Percentiles rank a stretch among this genome's conserved stretches.
Conservation (phyloP, 2,888 invertebrate species). For the Neoaliturus tenellus region DNA sequence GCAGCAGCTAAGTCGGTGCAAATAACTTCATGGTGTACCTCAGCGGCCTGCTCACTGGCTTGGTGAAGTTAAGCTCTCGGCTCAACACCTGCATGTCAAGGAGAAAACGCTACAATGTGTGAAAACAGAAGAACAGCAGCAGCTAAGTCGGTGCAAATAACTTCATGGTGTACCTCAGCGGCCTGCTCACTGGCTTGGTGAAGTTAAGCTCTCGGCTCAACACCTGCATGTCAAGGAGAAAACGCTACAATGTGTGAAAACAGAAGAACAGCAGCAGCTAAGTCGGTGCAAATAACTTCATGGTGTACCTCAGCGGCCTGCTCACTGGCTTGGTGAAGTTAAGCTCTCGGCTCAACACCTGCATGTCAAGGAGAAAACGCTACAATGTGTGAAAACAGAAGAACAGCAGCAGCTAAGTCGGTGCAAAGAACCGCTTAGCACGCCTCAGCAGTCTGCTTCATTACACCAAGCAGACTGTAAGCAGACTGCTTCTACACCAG, state of each 20-base stretch:
- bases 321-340: slow-evolving; percentile 50
- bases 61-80: slow-evolving; percentile 59
- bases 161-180: slow-evolving; percentile 77
- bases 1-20: slow-evolving; percentile 80
- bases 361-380: no score
- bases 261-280: slow-evolving; percentile 81
- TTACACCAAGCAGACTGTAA: no score
- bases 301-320: slow-evolving; percentile 75
- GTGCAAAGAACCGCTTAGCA: no score
- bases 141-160: slow-evolving; percentile 81
- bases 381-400: no score
- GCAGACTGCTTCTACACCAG: no score
- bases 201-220: slow-evolving; percentile 60
- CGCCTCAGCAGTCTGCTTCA: no score
- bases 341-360: slow-evolving; percentile 59
- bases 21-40: slow-evolving; percentile 79
- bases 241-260: no score
- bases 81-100: slow-evolving; percentile 56
- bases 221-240: no score
- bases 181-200: slow-evolving; percentile 53
- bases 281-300: slow-evolving; percentile 78
- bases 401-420: no score
- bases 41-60: slow-evolving; percentile 68
- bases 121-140: no score
- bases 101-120: no score